Conservation (phyloP, 2,888 invertebrate genomes). For the Euphydryas editha region DNA sequence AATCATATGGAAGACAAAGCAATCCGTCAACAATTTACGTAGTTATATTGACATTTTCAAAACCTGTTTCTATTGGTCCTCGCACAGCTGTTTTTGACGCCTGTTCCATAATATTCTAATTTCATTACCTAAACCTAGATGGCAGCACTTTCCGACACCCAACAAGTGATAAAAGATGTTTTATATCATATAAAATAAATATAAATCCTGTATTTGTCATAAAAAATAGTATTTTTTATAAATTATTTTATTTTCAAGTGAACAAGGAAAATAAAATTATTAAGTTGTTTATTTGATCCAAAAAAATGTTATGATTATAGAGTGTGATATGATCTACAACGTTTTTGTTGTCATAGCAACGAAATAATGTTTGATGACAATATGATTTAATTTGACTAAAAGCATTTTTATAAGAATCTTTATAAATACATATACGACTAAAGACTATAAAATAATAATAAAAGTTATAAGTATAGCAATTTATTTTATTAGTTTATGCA, state of each 20-base stretch:
- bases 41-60: conserved; percentile 59
- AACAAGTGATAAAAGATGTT: conserved; percentile 47
- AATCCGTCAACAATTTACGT: conserved; percentile 52
- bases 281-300: conserved; percentile 32
- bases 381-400: neutral
- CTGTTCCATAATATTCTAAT: conserved; percentile 27
- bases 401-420: neutral
- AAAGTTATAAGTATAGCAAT: neutral
- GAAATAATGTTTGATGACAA: conserved; percentile 5
- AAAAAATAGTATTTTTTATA: neutral
- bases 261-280: neutral
- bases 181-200: neutral
- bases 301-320: neutral
- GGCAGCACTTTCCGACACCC: conserved; percentile 60
- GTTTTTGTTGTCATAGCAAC: conserved; percentile 61
- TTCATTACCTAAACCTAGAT: conserved; percentile 52
- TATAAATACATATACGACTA: neutral
- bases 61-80: conserved; percentile 63
- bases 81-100: conserved; percentile 80
- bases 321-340: conserved; percentile 17
- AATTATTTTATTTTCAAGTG: neutral
- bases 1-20: conserved; percentile 78
- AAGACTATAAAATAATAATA: no score
- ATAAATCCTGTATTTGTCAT: neutral
- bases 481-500: neutral